Evolutionary conservation across 2,797 vertebrate genomes (phyloP), one percentile per base, ranked within the genome.

Genomic region (Phrynocephalus guinanensis): DNA sequence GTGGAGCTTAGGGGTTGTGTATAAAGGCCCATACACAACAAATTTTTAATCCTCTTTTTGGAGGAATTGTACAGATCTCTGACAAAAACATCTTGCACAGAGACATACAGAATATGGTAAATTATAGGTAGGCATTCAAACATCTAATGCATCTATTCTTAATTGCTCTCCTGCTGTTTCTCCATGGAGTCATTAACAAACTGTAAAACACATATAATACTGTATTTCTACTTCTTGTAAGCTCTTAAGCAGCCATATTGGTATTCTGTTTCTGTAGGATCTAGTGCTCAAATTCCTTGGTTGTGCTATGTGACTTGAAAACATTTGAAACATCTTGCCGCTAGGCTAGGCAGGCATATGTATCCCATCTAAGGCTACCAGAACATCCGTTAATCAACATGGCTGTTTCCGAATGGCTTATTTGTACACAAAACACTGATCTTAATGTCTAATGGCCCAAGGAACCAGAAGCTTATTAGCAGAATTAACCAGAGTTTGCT

Each of bases 401-500:
- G 72, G 28, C 38, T 24, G 82, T 89, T 86, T 86, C 79, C 80
- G 79, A 82, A 86, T 88, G 68, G 72, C 20, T 79, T 83, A 63
- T 89, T 82, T 83, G 30, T 72, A 82, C 78, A 87, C 60, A 73
- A 85, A 88, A 81, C 10, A 85, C 71, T 70, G 50, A 33, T 38
- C 48, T 88, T 88, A 70, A 85, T 79, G 48, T 80, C 71, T 82
- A 88, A 88, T 76, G 83, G 84, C n/a, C 33, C 68, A 80, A 85
- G 78, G 85, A 88, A 85, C 83, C 70, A 92, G 28, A 89, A 33
- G 48, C 38, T 83, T 89, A 86, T 71, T 88, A 3, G 0, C 18
- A 81, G 72, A 71, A 67, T 4, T 70, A 1, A 0, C 77, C 63
- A 89, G 84, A 91, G 83, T 82, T 79, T 76, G 1, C 0, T 88